Base-by-base conservation (phyloP, 23 tunicate species). In the Halocynthia roretzi region DNA sequence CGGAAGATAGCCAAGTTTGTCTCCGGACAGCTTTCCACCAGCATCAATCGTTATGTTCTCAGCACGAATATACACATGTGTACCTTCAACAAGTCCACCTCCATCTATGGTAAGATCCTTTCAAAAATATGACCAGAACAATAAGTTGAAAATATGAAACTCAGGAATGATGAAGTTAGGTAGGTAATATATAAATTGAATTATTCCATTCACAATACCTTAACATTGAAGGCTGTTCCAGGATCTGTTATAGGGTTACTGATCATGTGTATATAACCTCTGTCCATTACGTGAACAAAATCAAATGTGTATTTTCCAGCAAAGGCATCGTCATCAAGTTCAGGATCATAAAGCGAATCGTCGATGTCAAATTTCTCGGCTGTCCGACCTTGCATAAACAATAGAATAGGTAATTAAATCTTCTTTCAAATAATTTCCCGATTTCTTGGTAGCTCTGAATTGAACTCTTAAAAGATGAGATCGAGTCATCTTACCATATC, bases 41-140 rank as follows among this genome's bases (percentile, higher is more conserved):
- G 80, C 40, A 56, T 76, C 80, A 56, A 76, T 76, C 7, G 80
- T 76, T 52, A 76, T 76, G 67, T 76, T 56, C 10, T 40, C 67
- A 56, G 80, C 80, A 23, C 61, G 80, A 7, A 76, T 68, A 76
- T 76, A 76, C 8, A 76, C 80, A 76, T 76, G 80, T 14, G 80
- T 76, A 0, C 62, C 80, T 57, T 76, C 80, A 52, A 76, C 80
- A 12, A 54, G 50, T 11, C 80, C 80, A 19, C 80, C 80, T 10
- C 80, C 80, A 53, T 76, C 80, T 10, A 76, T 53, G 12, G 67
- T 76, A 14, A 76, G 60, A 23, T 76, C 80, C 11, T 23, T 31
- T 0, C 1, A 31, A 31, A 31, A 31, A 31, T 31, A 31, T 31
- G 44, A 31, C 44, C 44, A 31, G 1, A 31, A 31, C 44, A 31